Evolutionary conservation across 2,113 vertebrate genomes (phyloP).

Genomic region (Melanostigma gelatinosum): DNA sequence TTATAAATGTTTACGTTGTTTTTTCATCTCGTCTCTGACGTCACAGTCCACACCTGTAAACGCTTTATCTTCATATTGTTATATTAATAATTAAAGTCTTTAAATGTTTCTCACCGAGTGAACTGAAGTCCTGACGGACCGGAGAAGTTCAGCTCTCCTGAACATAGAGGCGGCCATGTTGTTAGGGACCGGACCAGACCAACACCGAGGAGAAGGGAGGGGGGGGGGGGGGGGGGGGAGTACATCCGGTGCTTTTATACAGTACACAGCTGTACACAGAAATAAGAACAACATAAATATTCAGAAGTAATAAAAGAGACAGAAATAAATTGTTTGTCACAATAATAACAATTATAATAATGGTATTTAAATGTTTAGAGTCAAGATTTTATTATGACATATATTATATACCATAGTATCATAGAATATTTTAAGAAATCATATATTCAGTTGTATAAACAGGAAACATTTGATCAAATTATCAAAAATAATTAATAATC

Average conservation of each 20-base stretch:
- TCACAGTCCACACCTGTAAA: background rate
- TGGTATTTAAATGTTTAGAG: background rate
- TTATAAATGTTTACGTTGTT: background rate
- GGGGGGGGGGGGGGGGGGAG: no score
- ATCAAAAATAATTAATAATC: background rate
- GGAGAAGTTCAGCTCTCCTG: background rate
- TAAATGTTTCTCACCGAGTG: slow-evolving; percentile 24
- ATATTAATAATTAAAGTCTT: no score
- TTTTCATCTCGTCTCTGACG: background rate
- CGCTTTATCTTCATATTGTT: no score
- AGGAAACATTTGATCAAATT: no score
- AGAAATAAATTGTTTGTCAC: no score
- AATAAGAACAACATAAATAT: background rate
- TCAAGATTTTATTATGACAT: no score
- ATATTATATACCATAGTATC: no score
- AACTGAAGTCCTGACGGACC: background rate
- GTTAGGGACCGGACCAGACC: background rate
- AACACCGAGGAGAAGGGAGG: background rate
- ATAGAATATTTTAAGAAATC: no score
- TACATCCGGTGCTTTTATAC: no score
- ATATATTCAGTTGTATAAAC: no score
- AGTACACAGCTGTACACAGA: background rate
- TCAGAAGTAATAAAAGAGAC: no score
- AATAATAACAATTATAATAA: no score
- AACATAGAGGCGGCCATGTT: slow-evolving; percentile 52